phyloP scores from a whole-genome alignment of 2,113 vertebrate species.

The Oncorhynchus nerka region DNA sequence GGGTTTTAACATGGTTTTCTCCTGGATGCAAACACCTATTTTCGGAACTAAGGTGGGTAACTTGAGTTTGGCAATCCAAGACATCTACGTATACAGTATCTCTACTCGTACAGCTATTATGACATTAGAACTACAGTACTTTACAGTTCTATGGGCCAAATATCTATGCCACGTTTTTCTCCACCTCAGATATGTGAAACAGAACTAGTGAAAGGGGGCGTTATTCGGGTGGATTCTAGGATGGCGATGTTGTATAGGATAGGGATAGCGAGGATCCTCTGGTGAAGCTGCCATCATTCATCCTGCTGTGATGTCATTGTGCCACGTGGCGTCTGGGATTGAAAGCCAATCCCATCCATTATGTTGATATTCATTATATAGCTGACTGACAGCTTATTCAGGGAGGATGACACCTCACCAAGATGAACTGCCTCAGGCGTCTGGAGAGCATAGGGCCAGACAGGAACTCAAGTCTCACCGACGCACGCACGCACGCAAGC shows the following conservation, averaged over 20 bases:
- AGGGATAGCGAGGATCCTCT: no score
- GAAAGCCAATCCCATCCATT: slow-evolving; percentile 16
- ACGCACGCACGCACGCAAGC: background rate
- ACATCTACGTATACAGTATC: no score
- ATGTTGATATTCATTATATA: background rate
- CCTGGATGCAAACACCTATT: no score
- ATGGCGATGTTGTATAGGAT: background rate
- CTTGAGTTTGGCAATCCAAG: no score
- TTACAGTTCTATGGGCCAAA: no score
- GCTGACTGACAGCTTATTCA: slow-evolving; percentile 19
- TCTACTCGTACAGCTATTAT: no score
- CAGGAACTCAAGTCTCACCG: background rate
- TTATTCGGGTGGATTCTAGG: background rate
- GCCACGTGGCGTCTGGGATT: slow-evolving; percentile 8
- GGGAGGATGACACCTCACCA: slow-evolving; percentile 9
- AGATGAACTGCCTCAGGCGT: slow-evolving; percentile 14
- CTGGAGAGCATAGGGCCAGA: background rate
- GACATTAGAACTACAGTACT: no score
- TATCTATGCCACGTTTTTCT: background rate
- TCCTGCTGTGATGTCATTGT: background rate
- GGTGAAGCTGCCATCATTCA: background rate
- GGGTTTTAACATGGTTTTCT: no score
- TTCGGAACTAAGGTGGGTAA: no score
- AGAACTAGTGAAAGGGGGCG: background rate
- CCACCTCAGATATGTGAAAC: background rate